phyloP scores from a whole-genome alignment of 2,797 vertebrate species.

The Rhinatrema bivittatum region DNA sequence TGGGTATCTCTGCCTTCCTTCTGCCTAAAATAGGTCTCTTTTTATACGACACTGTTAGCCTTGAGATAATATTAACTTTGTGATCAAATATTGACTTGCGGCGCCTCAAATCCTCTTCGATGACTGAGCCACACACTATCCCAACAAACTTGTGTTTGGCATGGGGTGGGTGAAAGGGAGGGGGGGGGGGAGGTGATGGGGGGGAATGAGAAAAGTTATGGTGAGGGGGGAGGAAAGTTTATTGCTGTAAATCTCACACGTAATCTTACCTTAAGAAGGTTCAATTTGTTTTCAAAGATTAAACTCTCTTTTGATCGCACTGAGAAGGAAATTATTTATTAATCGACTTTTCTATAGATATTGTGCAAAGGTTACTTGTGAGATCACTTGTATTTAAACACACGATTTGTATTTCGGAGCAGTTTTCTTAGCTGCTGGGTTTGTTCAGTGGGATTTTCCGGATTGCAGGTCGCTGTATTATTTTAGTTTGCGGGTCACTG shows the following conservation, averaged over 20 bases:
- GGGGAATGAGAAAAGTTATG: conserved; percentile 26
- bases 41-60: conserved; percentile 96
- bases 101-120: conserved; percentile 94
- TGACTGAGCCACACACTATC: conserved; percentile 77
- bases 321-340: too few species aligned
- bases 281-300: neutral
- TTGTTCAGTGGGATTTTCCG: too few species aligned
- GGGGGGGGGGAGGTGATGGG: conserved; percentile 15
- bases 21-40: conserved; percentile 70
- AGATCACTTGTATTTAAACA: too few species aligned
- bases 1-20: conserved; percentile 37
- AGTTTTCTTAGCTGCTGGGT: too few species aligned
- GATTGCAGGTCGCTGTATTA: too few species aligned
- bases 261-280: neutral
- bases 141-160: conserved; percentile 83
- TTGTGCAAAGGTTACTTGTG: too few species aligned
- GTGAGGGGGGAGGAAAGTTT: conserved; percentile 35
- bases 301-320: conserved; percentile 9
- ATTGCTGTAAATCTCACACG: conserved; percentile 2
- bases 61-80: conserved; percentile 96
- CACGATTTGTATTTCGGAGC: too few species aligned
- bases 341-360: too few species aligned
- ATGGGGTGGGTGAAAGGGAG: conserved; percentile 30
- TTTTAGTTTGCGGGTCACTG: neutral
- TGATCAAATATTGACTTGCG: conserved; percentile 94